These are phyloP conservation scores for Chunga burmeisteri DNA, from an alignment of 2,113 vertebrate species.

Conservation along the genomic window DNA sequence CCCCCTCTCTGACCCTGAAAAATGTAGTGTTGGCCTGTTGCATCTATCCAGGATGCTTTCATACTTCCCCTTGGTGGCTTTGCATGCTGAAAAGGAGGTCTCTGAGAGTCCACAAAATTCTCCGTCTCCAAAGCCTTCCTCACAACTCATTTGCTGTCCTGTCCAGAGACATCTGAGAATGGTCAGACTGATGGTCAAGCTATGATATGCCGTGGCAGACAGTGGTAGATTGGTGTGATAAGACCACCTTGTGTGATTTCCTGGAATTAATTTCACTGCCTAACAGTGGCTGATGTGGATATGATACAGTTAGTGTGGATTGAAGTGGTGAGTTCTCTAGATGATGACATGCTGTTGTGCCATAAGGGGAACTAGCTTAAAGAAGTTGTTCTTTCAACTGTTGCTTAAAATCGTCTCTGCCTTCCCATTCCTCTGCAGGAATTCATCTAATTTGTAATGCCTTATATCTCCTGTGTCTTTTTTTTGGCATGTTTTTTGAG, in stretches of 20 bases:
- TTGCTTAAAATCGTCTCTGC: background rate
- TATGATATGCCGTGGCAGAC: fast-evolving
- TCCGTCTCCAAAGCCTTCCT: background rate
- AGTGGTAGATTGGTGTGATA: background rate
- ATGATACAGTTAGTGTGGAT: background rate
- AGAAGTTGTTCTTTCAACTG: background rate
- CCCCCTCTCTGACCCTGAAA: background rate
- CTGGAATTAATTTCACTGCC: background rate
- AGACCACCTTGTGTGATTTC: background rate
- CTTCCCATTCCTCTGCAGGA: background rate
- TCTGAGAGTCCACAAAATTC: background rate
- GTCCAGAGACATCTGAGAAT: background rate
- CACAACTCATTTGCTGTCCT: background rate
- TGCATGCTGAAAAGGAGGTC: background rate
- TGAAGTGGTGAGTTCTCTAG: background rate
- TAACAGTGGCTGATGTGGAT: background rate
- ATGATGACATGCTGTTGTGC: background rate
- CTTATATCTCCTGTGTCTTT: background rate
- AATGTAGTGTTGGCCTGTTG: background rate
- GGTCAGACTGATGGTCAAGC: background rate
- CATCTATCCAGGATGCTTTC: background rate
- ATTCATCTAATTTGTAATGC: background rate
- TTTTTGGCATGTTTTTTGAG: background rate
- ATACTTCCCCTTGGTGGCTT: background rate
- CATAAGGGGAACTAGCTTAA: background rate